Percentiles rank a stretch among this genome's conserved stretches.
Evolutionary conservation across 2,888 invertebrate species (phyloP).

Genomic region (Nomada lathburiana): DNA sequence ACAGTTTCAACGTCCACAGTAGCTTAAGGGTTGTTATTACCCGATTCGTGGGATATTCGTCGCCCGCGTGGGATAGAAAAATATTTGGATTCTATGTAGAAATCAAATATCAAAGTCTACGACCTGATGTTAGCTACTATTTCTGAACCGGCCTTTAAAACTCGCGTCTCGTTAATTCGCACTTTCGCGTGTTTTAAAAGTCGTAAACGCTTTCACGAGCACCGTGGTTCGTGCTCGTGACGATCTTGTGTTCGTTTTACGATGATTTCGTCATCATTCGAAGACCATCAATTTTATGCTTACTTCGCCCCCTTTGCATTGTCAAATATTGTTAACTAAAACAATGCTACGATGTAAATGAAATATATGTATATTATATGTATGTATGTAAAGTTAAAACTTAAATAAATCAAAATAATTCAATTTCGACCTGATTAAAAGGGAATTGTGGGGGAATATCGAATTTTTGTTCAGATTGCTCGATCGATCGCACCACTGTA

Average conservation of each 20-base stretch:
- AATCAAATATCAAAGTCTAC: conserved; percentile 8
- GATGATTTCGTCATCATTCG: conserved; percentile 44
- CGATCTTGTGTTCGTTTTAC: conserved; percentile 28
- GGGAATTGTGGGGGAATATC: too few relatives aligned
- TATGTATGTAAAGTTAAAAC: too few relatives aligned
- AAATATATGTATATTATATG: too few relatives aligned
- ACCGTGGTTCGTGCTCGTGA: conserved; percentile 7
- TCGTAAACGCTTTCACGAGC: conserved; percentile 59
- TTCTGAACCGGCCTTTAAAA: conserved; percentile 27
- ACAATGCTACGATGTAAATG: background rate
- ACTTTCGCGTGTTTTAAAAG: conserved; percentile 55
- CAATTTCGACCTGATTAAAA: too few relatives aligned
- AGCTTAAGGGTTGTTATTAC: background rate
- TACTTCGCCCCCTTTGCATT: background rate
- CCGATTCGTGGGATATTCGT: background rate
- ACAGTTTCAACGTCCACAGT: too few relatives aligned
- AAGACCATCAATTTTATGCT: conserved; percentile 12
- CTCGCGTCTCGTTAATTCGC: conserved; percentile 31
- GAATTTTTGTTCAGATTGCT: too few relatives aligned
- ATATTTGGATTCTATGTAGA: conserved; percentile 13
- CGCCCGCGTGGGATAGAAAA: background rate
- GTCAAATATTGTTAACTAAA: background rate
- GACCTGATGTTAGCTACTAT: conserved; percentile 9
- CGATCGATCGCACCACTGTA: background rate
- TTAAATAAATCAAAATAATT: too few relatives aligned